Evolutionary conservation across 2,888 invertebrate species (phyloP), one percentile per base, ranked within the genome.

Genomic region (Ennomos fuscantarius): DNA sequence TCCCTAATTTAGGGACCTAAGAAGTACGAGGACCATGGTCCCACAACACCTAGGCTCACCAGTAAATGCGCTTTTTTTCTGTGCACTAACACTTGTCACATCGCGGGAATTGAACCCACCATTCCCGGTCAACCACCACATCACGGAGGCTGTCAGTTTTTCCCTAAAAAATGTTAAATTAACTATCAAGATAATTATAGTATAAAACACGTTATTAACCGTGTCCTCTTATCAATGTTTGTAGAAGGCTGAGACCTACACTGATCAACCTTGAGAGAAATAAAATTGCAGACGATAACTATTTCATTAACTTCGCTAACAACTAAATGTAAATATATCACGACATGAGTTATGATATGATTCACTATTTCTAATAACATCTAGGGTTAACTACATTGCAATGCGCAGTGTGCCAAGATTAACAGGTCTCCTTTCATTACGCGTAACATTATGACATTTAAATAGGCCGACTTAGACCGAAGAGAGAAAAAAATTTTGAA

Each of bases 361-460:
- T 15, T 50, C 56, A 56, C 9, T 49, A 57, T 42, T 51, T 46
- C 46, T 33, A 51, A 49, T 49, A 55, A 56, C 50, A 55, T 32
- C 12, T 55, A 12, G 33, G 33, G 48, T 50, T 35, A 41, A 36
- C 9, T 48, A 6, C 2, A 24, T 24, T 24, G 24, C 24, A 24
- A 24, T 6, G 24, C 24, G 24, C 24, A 24, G 39, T 40, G 47
- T 51, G 52, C 47, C 43, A 52, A 47, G 51, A 57, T 40, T 45
- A 52, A 58, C 48, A 39, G 41, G 36, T 35, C 13, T 1, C 46
- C 47, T 52, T 57, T 46, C 46, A 42, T 33, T 44, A n/a, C 39
- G 47, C 46, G 47, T 51, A 51, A 57, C 50, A 46, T 46, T 47
- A 43, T 13, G 45, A 47, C 42, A 55, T 34, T 35, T 46, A 36